Evolutionary conservation across 2,113 vertebrate genomes (phyloP).

Genomic region (Arizona elegans): DNA sequence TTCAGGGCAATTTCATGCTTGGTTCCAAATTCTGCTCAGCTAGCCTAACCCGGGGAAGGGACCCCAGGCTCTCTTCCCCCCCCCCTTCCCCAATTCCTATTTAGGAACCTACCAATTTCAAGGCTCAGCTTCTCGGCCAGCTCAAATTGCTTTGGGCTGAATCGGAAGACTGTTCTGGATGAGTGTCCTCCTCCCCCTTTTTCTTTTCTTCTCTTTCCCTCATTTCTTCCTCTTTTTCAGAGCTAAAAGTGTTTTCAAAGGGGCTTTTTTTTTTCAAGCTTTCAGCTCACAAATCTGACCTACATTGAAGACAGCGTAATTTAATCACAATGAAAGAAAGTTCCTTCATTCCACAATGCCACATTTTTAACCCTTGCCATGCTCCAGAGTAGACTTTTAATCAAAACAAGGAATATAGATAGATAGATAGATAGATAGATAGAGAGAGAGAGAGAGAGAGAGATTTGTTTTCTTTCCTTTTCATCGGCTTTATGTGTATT

Average conservation of each 20-base stretch:
- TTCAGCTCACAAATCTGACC: slow-evolving; percentile 20
- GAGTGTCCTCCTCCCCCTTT: not conserved
- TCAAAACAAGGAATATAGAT: not conserved
- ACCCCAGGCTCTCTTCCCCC: not conserved
- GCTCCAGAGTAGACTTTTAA: not conserved
- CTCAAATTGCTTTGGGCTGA: slow-evolving; percentile 24
- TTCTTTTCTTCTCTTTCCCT: not conserved
- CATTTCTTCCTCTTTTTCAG: not conserved
- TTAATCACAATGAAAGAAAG: slow-evolving; percentile 28
- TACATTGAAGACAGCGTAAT: slow-evolving; percentile 30
- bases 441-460: too few species aligned
- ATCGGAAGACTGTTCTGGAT: not conserved
- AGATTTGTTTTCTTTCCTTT: too few species aligned
- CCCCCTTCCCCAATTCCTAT: not conserved
- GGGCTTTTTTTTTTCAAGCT: not conserved
- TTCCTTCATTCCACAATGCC: not conserved
- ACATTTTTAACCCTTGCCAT: slow-evolving; percentile 17
- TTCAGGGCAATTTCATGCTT: slow-evolving; percentile 21
- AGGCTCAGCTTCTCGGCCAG: slow-evolving; percentile 15
- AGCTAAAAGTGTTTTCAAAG: slow-evolving; percentile 9
- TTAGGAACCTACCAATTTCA: slow-evolving; percentile 17
- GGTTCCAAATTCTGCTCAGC: slow-evolving; percentile 8
- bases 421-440: too few species aligned
- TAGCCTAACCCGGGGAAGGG: not conserved
- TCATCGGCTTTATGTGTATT: too few species aligned